Base-by-base conservation (phyloP, 2,113 vertebrate species). In the Heterotis niloticus region DNA sequence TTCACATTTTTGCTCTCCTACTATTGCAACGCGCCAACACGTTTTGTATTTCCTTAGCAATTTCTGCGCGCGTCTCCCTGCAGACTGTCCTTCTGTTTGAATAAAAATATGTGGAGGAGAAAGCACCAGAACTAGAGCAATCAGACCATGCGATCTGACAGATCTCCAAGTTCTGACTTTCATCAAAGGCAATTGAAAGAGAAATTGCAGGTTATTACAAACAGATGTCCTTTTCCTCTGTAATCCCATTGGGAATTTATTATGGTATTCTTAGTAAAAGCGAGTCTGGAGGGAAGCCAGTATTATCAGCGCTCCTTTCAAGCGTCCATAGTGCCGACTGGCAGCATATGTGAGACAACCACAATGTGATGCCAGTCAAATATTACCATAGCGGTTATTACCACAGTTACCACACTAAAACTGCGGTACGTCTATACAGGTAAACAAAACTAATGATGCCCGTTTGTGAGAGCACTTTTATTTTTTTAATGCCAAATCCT, bases 151-250 rank as follows among this genome's bases (percentile, higher is more conserved):
- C n/a, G 18, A 54, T 52, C 69, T 72, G 78, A 79, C 34, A 18
- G n/a, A 72, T 64, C 68, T 72, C 78, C 78, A 79, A 64, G 69
- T 52, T 23, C 29, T 67, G 71, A 83, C 76, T 71, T 78, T 78
- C 82, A 79, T 85, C 76, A 56, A 67, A 75, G 29, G 82, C 69
- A 83, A 81, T 78, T 78, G 81, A 83, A 81, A 83, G 57, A 79
- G 23, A 59, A 66, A 23, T 69, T 64, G 86, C 80, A 80, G 65
- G 74, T 79, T 59, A 79, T 78, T 29, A 71, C 13, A 70, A 78
- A 70, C 79, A 83, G 75, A 85, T 83, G 81, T 69, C 83, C 78
- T 81, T 83, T 80, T 78, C 51, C 52, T 16, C 67, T 70, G 69
- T 56, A 76, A 76, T 73, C 67, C 81, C 16, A 64, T 70, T 24